Conservation (phyloP, 2,888 invertebrate genomes). For the Aphodius granarius region DNA sequence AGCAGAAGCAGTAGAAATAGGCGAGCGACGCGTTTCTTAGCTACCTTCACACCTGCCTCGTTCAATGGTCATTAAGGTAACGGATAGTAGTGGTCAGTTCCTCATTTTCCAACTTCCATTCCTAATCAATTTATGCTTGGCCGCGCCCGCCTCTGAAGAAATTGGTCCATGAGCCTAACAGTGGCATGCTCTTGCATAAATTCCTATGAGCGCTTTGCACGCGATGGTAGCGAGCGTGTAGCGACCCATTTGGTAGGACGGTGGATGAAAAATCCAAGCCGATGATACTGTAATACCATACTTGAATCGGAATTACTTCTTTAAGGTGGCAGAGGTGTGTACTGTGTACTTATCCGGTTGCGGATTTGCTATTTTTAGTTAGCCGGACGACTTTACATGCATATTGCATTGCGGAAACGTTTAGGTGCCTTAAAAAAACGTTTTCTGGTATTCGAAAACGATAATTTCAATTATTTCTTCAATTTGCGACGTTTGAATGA, state of each 20-base stretch:
- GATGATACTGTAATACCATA: not conserved
- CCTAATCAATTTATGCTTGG: not conserved
- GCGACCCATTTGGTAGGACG: not conserved
- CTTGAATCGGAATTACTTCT: not conserved
- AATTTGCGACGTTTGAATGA: not conserved
- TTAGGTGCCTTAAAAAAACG: too few species aligned
- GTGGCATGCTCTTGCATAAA: not conserved
- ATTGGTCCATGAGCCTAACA: not conserved
- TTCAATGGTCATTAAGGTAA: not conserved
- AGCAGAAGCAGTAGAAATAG: not conserved
- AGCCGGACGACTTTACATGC: not conserved
- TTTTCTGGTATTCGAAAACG: not conserved
- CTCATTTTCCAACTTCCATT: not conserved
- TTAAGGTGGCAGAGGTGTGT: not conserved
- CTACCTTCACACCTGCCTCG: not conserved
- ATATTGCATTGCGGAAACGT: not conserved
- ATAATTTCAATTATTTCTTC: conserved; percentile 1
- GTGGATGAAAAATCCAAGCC: not conserved
- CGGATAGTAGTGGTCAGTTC: not conserved
- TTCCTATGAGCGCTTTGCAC: not conserved
- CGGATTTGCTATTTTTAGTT: not conserved
- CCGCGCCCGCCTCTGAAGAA: not conserved
- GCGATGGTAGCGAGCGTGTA: not conserved
- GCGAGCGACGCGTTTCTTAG: not conserved
- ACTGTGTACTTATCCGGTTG: not conserved